Evolutionary conservation across 2,797 vertebrate genomes (phyloP), one percentile per base, ranked within the genome.

Genomic region (Myotis pilosus): DNA sequence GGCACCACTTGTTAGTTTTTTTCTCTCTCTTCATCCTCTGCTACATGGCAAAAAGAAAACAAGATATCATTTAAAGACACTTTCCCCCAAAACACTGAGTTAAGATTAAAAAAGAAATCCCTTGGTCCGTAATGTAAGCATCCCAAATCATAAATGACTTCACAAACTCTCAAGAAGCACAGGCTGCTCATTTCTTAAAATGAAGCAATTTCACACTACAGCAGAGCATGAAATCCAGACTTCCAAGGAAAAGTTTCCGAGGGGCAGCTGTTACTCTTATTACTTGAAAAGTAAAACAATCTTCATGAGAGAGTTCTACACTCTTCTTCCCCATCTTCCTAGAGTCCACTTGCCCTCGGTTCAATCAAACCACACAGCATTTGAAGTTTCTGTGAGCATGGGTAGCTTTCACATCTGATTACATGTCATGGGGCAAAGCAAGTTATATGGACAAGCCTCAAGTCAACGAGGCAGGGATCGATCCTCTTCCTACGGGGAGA

Each of bases 181-280:
- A 62, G 68, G 33, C 41, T 95, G 33, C 44, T 60, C 17, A 0
- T 62, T 81, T 22, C 74, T 92, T 91, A 92, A 92, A 90, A 86
- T 41, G 75, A 76, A 75, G 36, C 23, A 66, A 83, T 95, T 92
- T 95, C 85, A 93, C 49, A 74, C 64, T 79, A 71, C n/a, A 44
- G 55, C 57, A 76, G 84, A 95, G 66, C 9, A 0, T 75, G 76
- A 95, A 95, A 90, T 90, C 62, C 83, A 55, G 64, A 76, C 44
- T 94, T 90, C 76, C 53, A 64, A 93, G 92, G 87, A 89, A 53
- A 92, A 13, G 22, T 79, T 95, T 94, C 28, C 38, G 6, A 82
- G 69, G 9, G 41, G 60, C 69, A 95, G 78, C 76, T 94, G 92
- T 76, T 92, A 30, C 38, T 87, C 87, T 87, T 60, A 33, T 72